Base-by-base conservation (phyloP, 2,888 invertebrate genomes). In the Seladonia tumulorum region DNA sequence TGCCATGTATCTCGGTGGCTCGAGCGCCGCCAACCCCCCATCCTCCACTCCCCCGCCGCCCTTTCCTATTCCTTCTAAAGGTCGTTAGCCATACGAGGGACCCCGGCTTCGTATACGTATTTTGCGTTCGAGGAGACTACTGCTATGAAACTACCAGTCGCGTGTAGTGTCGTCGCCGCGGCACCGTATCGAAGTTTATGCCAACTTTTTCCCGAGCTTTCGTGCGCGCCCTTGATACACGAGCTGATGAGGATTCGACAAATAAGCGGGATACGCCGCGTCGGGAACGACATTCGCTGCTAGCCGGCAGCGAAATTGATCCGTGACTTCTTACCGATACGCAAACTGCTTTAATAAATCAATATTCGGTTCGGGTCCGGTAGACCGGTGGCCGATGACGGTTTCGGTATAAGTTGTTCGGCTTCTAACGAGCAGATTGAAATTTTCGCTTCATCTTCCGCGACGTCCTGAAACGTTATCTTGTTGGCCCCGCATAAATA, bases 1-100 rank as follows among this genome's bases (percentile, higher is more conserved):
- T 90, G 90, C 90, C 89, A 91, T 90, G 90, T 91, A 87, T 90
- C 90, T 86, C 39, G 88, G 73, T 86, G 75, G 76, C 91, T 81
- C 76, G 79, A 77, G 73, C 70, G 76, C 81, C 3, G 49, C 83
- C 80, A 63, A 39, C 66, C 81, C 74, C 71, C 80, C 10, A 14
- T 5, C 25, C 14, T 5, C 35, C 35, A 4, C 35, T 5, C 35
- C 4, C 35, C 35, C 35, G 5, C 35, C 35, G 5, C 35, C 35
- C 86, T 71, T 82, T 72, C 82, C 86, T 60, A 25, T 81, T 76
- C 73, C 79, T 81, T 71, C 39, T 68, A 76, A 73, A 85, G 80
- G 81, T 79, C 78, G 72, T 45, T 88, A 81, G 78, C 70, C 88
- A 83, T 86, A 82, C 82, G 90, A 82, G 88, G 82, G 88, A 79